Base-by-base conservation (phyloP, 2,888 invertebrate genomes). In the Zele albiditarsus region DNA sequence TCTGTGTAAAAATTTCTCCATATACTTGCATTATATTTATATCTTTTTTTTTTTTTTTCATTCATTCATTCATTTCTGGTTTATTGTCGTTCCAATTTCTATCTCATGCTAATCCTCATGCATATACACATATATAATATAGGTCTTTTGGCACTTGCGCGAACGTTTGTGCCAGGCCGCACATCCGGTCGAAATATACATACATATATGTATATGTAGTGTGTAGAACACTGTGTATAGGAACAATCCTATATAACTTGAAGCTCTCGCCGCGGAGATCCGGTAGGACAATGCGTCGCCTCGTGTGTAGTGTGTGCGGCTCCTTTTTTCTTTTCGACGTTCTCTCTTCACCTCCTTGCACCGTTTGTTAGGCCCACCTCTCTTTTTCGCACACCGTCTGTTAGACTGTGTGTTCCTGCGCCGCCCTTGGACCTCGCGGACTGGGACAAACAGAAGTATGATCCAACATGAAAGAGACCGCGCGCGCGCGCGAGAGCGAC, bases 381-480 rank as follows among this genome's bases (percentile, higher is more conserved):
- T 38, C 31, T 53, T 53, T 20, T 53, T 53, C 20, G 20, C 53
- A n/a, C 53, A 53, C 53, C 53, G 53, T 53, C 20, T 53, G 53
- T 53, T 53, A 20, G 20, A 53, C 20, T 20, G n/a, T 53, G 23
- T 20, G 4, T 53, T 53, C 71, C 58, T 62, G 68, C 73, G 66
- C 73, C 73, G 77, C 75, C 75, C 58, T 67, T 58, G 46, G 60
- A 73, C 60, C 79, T 80, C 79, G 53, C 53, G 71, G 75, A 63
- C 79, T 80, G 81, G 82, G 82, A 85, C 85, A 84, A 85, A 86
- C 86, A 84, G 84, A 86, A 85, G 87, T 86, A 87, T 84, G 87
- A 87, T 87, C 85, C 87, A 81, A 87, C 84, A 86, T 87, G 81
- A 87, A 87, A 87, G 86, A 73, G 74, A 82, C 87, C 87, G 87